Evolutionary conservation across 2,888 invertebrate species (phyloP), one percentile per base, ranked within the genome.

Genomic region (Hypsopygia costalis): DNA sequence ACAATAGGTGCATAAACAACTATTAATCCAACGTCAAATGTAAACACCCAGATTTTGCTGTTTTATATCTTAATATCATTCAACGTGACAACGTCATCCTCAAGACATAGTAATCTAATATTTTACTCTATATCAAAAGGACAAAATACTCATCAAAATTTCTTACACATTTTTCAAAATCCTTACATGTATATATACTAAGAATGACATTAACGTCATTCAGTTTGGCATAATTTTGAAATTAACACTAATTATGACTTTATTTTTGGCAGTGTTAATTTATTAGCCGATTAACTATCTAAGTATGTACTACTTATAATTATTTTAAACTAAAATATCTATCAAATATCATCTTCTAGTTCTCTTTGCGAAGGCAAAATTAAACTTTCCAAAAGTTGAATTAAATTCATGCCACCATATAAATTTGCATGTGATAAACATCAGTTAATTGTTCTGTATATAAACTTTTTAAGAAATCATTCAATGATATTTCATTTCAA

Each of bases 181-280:
- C 48, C 60, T 71, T 74, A 74, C 49, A 66, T 58, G 71, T 57
- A 42, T 47, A n/a, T n/a, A n/a, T n/a, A n/a, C 55, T 50, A 62
- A 64, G 69, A 71, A 66, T 55, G 55, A 73, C 62, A 59, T 59
- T 49, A 52, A 61, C 62, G 64, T 66, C 64, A 53, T 60, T 63
- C 50, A 62, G 64, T 62, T 72, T 75, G 72, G 73, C 71, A 62
- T 67, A 51, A 52, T 52, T 55, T 58, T 60, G 51, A 57, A 59
- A 65, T 67, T 67, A 60, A 64, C 66, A 66, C 65, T 75, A 58
- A 44, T 49, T 55, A 77, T 65, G 68, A 69, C 67, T 71, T 69
- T 63, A 79, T 75, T 70, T 76, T 72, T 82, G 87, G 83, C 86
- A 85, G 86, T 86, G 86, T 78, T 75, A 77, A 78, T 77, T 78